These are phyloP conservation scores for Pantherophis vulpinus DNA, from an alignment of 2,797 vertebrate genomes.

Conservation along the genomic window DNA sequence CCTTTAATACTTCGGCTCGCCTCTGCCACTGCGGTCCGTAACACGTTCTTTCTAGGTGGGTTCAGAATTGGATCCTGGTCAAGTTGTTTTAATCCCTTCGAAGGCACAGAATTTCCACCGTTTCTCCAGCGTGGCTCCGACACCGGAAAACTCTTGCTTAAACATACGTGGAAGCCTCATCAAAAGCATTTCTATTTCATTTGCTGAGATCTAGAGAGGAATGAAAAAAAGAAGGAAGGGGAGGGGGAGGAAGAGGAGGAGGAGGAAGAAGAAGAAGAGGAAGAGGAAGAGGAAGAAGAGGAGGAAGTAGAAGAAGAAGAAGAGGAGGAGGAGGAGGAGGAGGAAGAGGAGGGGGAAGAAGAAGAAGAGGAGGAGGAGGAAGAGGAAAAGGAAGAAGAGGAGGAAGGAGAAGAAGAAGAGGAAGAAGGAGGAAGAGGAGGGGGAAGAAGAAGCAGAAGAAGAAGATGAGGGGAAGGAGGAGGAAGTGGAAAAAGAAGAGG, in stretches of 20 bases:
- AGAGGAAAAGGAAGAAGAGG: fast-evolving
- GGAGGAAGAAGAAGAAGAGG: no score
- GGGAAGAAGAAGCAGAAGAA: no score
- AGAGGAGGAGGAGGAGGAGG: no score
- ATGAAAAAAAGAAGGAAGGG: neutral
- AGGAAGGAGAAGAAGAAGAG: no score
- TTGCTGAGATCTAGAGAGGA: constrained; percentile 83
- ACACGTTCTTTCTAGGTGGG: constrained; percentile 50
- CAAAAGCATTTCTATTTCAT: constrained; percentile 89
- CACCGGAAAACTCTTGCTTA: constrained; percentile 92
- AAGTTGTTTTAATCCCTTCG: constrained; percentile 85
- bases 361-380: neutral
- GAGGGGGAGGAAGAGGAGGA: no score
- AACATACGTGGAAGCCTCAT: constrained; percentile 90
- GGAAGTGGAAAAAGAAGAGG: no score
- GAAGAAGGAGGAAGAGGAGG: no score
- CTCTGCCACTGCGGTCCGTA: constrained; percentile 59
- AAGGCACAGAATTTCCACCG: constrained; percentile 97
- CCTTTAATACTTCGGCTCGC: constrained; percentile 48
- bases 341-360: fast-evolving
- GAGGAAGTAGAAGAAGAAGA: fast-evolving
- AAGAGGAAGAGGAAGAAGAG: no score
- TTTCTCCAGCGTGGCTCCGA: constrained; percentile 93
- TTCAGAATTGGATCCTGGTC: constrained; percentile 61
- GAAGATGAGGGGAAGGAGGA: no score